These are phyloP conservation scores for Toxonevra muliebris DNA, from an alignment of 2,888 invertebrate genomes.

Conservation along the genomic window DNA sequence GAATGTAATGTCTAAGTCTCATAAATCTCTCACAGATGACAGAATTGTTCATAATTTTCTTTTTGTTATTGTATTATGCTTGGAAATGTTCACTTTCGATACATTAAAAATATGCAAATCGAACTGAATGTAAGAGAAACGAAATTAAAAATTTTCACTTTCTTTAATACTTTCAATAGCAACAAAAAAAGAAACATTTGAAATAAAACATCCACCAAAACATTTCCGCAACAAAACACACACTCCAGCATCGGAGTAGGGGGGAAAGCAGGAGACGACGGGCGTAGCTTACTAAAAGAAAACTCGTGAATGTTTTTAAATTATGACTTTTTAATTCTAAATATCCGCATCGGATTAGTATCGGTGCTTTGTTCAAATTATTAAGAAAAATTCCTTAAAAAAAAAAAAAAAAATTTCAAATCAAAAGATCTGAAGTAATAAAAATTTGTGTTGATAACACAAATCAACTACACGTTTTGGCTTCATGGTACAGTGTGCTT, in stretches of 20 bases:
- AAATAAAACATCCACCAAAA: too few relatives aligned
- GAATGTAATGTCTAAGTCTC: slow-evolving; percentile 17
- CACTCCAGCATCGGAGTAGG: too few relatives aligned
- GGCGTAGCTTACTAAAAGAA: too few relatives aligned
- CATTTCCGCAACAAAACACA: too few relatives aligned
- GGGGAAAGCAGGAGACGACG: too few relatives aligned
- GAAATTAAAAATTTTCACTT: neutral
- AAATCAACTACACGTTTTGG: neutral
- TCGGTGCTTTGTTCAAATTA: slow-evolving; percentile 2
- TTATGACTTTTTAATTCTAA: slow-evolving; percentile 45
- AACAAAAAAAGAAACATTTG: too few relatives aligned
- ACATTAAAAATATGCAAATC: slow-evolving; percentile 24
- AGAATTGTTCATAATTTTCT: slow-evolving; percentile 37
- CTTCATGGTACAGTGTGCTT: too few relatives aligned
- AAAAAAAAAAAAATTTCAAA: neutral
- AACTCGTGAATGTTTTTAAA: slow-evolving; percentile 41
- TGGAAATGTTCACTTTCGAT: slow-evolving; percentile 21
- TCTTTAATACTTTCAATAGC: too few relatives aligned
- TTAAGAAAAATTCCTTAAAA: too few relatives aligned
- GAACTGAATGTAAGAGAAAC: slow-evolving; percentile 34
- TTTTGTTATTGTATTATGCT: slow-evolving; percentile 29
- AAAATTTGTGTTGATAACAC: slow-evolving; percentile 18
- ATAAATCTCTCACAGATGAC: slow-evolving; percentile 47
- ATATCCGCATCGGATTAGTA: slow-evolving; percentile 35
- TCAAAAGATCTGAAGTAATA: neutral